phyloP scores from a whole-genome alignment of 2,797 vertebrate genomes.

The Acropternis orthonyx region DNA sequence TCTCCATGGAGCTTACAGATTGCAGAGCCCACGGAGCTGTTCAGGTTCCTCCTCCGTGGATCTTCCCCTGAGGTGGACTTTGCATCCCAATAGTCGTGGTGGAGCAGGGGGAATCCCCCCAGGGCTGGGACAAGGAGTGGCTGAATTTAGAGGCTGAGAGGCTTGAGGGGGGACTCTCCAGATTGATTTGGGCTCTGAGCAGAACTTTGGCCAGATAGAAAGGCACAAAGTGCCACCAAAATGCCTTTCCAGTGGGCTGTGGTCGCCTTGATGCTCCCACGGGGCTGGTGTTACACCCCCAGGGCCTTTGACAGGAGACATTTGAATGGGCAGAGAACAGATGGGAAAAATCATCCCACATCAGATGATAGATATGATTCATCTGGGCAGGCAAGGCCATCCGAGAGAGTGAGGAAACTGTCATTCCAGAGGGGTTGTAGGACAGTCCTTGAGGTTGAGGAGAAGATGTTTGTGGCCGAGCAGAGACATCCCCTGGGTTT shows the following conservation, averaged over 20 bases:
- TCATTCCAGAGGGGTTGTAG: neutral
- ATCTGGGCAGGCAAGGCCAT: neutral
- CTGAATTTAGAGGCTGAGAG: neutral
- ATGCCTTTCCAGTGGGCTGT: neutral
- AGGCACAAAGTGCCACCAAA: neutral
- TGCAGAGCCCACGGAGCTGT: neutral
- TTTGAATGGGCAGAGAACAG: neutral
- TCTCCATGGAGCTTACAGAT: neutral
- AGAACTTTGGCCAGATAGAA: neutral
- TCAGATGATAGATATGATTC: constrained; percentile 1
- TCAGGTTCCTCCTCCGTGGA: neutral
- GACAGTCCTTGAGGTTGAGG: neutral
- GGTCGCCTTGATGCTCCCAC: constrained; percentile 19
- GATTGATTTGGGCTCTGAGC: neutral
- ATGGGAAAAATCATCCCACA: constrained; percentile 18
- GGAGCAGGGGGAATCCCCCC: accelerated
- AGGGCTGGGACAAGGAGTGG: neutral
- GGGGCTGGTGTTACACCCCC: constrained; percentile 36
- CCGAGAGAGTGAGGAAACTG: neutral
- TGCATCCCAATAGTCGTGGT: neutral
- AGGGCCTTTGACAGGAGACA: neutral
- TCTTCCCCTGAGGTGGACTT: accelerated
- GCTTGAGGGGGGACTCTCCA: neutral
- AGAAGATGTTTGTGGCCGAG: neutral
- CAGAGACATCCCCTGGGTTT: neutral